phyloP scores from a whole-genome alignment of 2,888 invertebrate genomes.

The Gisinianus flammeolus region DNA sequence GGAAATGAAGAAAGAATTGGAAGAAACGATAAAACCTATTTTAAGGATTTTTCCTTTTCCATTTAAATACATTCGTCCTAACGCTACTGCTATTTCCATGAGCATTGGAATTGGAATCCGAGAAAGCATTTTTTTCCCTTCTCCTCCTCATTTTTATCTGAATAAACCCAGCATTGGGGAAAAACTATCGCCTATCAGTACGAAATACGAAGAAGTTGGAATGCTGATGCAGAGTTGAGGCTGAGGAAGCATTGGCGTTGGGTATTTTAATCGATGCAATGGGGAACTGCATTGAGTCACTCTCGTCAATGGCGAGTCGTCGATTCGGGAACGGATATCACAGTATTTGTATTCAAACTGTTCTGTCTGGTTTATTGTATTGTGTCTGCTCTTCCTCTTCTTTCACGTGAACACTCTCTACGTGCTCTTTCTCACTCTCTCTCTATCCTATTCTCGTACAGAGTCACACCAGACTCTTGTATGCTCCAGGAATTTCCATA shows the following conservation, averaged over 20 bases:
- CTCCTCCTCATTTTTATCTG: no score
- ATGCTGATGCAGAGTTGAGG: no score
- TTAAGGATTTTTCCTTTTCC: not conserved
- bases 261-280: conserved; percentile 12
- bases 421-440: not conserved
- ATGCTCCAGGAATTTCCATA: not conserved
- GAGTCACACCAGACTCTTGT: not conserved
- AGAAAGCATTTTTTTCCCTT: no score
- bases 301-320: not conserved
- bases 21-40: not conserved
- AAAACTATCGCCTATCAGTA: no score
- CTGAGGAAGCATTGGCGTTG: no score
- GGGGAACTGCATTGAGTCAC: not conserved
- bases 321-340: not conserved
- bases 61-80: not conserved
- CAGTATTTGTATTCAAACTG: conserved; percentile 17
- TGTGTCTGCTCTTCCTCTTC: not conserved
- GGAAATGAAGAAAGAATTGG: not conserved
- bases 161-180: no score
- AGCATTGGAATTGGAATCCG: no score
- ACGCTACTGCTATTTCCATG: not conserved
- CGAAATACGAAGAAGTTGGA: no score
- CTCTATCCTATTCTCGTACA: not conserved
- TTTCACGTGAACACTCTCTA: not conserved
- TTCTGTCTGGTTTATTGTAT: conserved; percentile 26